These are phyloP conservation scores for Maniola hyperantus DNA, from an alignment of 2,888 invertebrate species.

Conservation along the genomic window DNA sequence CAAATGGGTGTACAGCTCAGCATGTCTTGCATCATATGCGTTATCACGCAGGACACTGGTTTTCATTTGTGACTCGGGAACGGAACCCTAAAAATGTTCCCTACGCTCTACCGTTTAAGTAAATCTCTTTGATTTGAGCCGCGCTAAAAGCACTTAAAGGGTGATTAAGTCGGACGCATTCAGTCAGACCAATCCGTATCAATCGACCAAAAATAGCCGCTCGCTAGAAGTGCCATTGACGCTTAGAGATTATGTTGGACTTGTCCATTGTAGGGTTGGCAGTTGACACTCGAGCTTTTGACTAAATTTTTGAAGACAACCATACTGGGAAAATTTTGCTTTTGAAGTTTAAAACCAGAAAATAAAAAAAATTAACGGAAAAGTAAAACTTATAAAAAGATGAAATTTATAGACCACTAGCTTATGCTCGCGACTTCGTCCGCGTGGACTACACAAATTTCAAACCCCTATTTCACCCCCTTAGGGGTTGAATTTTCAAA, in stretches of 20 bases:
- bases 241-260: conserved; percentile 29
- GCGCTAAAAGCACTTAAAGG: conserved; percentile 23
- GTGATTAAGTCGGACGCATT: conserved; percentile 19
- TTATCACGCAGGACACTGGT: too few species aligned
- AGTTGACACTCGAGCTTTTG: not conserved
- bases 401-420: too few species aligned
- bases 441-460: too few species aligned
- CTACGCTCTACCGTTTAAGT: too few species aligned
- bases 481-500: too few species aligned
- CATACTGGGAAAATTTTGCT: not conserved
- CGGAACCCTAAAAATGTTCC: too few species aligned
- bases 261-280: conserved; percentile 14
- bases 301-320: not conserved
- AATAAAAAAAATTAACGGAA: not conserved
- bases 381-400: too few species aligned
- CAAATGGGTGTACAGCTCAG: too few species aligned
- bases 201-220: conserved; percentile 34
- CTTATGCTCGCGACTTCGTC: too few species aligned
- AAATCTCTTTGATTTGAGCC: conserved; percentile 6
- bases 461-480: too few species aligned
- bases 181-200: conserved; percentile 27
- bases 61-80: too few species aligned
- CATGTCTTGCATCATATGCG: too few species aligned
- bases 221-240: conserved; percentile 32
- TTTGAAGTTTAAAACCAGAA: not conserved